Conservation (phyloP, 2,888 invertebrate genomes). For the Acrocera orbiculus region DNA sequence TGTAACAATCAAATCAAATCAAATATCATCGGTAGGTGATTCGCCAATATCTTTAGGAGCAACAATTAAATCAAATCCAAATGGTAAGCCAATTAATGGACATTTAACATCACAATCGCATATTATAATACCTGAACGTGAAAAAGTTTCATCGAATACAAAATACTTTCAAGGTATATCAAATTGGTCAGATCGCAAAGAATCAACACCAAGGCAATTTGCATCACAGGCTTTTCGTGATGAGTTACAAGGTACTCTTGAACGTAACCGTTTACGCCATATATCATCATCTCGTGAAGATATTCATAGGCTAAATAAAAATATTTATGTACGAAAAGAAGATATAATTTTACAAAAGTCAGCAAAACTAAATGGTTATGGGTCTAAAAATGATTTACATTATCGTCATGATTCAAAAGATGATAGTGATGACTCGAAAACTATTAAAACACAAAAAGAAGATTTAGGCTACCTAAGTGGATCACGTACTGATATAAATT, state of each 20-base stretch:
- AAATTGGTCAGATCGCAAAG: slow-evolving; percentile 58
- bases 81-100: slow-evolving; percentile 11
- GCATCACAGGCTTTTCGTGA: slow-evolving; percentile 30
- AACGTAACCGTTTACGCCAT: slow-evolving; percentile 25
- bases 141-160: slow-evolving; percentile 32
- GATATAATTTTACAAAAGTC: slow-evolving; percentile 28
- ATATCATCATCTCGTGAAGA: slow-evolving; percentile 17
- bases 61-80: slow-evolving; percentile 30
- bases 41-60: slow-evolving; percentile 29
- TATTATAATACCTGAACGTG: slow-evolving; percentile 37
- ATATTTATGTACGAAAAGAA: slow-evolving; percentile 26
- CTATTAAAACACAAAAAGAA: slow-evolving; percentile 20
- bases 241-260: slow-evolving; percentile 28
- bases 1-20: slow-evolving; percentile 50
- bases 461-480: slow-evolving; percentile 20
- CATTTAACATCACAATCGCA: slow-evolving; percentile 30
- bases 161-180: slow-evolving; percentile 55
- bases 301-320: slow-evolving; percentile 9
- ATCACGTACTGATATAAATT: slow-evolving; percentile 20
- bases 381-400: slow-evolving; percentile 23
- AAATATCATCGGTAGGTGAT: slow-evolving; percentile 18
- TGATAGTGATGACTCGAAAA: slow-evolving; percentile 24
- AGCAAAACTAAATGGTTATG: slow-evolving; percentile 18
- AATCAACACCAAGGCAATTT: slow-evolving; percentile 24
- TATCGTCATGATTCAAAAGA: slow-evolving; percentile 25